phyloP scores from a whole-genome alignment of 2,797 vertebrate species.

The Tapera naevia region DNA sequence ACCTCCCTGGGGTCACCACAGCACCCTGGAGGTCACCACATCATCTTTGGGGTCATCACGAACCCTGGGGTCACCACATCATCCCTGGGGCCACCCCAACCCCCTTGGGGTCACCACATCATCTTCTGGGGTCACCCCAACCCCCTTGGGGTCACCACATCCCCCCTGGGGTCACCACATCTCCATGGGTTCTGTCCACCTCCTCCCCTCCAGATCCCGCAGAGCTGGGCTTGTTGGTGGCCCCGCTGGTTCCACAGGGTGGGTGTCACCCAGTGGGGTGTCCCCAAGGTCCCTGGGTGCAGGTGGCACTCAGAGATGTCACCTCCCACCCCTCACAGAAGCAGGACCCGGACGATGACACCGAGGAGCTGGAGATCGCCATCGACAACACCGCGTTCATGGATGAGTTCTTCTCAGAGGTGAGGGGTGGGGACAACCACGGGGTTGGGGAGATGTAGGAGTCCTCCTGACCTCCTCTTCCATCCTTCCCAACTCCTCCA shows the following conservation, averaged over 20 bases:
- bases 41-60: too few relatives aligned
- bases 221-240: background rate
- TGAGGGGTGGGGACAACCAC: background rate
- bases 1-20: too few relatives aligned
- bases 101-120: too few relatives aligned
- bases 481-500: background rate
- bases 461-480: background rate
- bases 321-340: slow-evolving; percentile 58
- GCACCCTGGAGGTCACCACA: too few relatives aligned
- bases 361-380: slow-evolving; percentile 89
- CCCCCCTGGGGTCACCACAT: background rate
- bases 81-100: too few relatives aligned
- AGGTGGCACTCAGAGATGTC: too few relatives aligned
- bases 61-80: too few relatives aligned
- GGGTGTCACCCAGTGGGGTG: background rate
- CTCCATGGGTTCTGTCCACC: background rate
- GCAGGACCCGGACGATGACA: slow-evolving; percentile 87
- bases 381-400: slow-evolving; percentile 95
- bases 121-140: too few relatives aligned
- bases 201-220: background rate
- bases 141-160: too few relatives aligned
- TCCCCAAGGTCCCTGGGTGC: background rate
- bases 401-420: slow-evolving; percentile 96
- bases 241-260: fast-evolving
- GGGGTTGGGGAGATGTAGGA: fast-evolving